Conservation (phyloP, 2,797 vertebrate genomes). For the Xiphophorus birchmanni region DNA sequence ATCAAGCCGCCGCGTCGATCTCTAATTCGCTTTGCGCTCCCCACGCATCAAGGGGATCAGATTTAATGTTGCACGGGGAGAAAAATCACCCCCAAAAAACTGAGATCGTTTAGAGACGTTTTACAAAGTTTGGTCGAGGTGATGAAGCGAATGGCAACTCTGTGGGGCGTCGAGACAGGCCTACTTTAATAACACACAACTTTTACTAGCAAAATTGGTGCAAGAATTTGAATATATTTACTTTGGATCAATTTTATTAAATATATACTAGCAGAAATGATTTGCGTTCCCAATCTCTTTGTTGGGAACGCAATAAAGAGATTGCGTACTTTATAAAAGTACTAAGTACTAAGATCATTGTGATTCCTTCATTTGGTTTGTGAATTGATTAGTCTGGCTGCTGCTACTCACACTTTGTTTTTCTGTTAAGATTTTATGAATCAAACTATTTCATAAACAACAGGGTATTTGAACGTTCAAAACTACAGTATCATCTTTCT, state of each 20-base stretch:
- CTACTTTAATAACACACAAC: not conserved
- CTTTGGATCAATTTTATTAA: not conserved
- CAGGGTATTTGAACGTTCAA: not conserved
- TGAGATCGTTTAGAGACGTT: conserved; percentile 57
- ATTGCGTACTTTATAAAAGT: too few species aligned
- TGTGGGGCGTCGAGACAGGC: conserved; percentile 3
- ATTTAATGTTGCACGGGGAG: conserved; percentile 50
- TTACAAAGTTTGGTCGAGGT: conserved; percentile 58
- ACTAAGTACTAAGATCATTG: not conserved
- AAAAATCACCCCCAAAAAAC: not conserved
- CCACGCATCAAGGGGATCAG: conserved; percentile 76
- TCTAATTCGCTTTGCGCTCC: conserved; percentile 76
- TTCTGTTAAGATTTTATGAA: not conserved
- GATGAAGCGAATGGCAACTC: conserved; percentile 38
- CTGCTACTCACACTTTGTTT: not conserved
- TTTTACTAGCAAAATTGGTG: not conserved
- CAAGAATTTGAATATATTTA: not conserved
- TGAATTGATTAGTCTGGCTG: not conserved
- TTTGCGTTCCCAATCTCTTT: not conserved
- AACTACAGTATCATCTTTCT: not conserved
- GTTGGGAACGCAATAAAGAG: too few species aligned
- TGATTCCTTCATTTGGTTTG: not conserved
- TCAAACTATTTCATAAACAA: not conserved
- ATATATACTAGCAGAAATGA: not conserved
- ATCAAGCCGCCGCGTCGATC: conserved; percentile 66